Evolutionary conservation across 2,888 invertebrate genomes (phyloP).

Genomic region (Eucera pruinosa): DNA sequence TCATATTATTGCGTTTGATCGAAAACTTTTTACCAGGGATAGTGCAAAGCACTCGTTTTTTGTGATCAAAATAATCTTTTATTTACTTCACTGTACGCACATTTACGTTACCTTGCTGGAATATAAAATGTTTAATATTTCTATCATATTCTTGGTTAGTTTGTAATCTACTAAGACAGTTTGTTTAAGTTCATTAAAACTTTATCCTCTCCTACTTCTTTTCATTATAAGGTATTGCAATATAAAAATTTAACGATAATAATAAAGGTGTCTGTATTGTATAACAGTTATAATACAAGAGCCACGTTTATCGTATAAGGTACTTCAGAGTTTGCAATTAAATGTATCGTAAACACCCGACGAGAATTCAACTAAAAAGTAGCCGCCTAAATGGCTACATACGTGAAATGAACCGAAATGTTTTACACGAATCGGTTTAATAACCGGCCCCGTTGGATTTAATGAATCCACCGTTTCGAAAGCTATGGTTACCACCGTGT

Average conservation of each 20-base stretch:
- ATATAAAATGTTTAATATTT: no score
- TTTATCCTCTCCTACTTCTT: not conserved
- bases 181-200: not conserved
- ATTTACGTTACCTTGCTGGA: no score
- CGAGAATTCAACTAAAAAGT: not conserved
- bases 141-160: not conserved
- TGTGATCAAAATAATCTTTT: no score
- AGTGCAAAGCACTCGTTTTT: no score
- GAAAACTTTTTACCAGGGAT: no score
- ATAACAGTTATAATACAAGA: no score
- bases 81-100: no score
- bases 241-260: not conserved
- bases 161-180: not conserved
- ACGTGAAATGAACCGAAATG: not conserved
- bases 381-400: no score
- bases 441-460: not conserved
- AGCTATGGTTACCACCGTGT: not conserved
- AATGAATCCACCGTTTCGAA: not conserved
- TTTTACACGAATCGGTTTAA: not conserved
- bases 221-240: not conserved
- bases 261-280: not conserved
- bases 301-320: not conserved
- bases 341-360: conserved; percentile 24
- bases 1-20: no score
- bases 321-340: conserved; percentile 38